phyloP scores from a whole-genome alignment of 2,113 vertebrate species.

The Corythaixoides concolor region DNA sequence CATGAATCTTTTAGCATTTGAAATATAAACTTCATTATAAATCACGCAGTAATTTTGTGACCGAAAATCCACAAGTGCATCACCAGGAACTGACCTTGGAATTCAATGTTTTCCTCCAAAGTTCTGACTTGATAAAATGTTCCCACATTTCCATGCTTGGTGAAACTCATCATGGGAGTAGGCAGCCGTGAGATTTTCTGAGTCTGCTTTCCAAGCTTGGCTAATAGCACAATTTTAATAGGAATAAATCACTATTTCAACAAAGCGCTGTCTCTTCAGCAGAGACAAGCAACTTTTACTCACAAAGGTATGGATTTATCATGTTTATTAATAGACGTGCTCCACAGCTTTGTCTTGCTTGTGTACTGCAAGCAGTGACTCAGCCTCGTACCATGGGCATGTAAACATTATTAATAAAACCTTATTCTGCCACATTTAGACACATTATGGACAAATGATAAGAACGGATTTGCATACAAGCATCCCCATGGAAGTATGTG shows the following conservation, averaged over 20 bases:
- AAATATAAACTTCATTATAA: not conserved
- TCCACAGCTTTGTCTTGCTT: constrained; percentile 26
- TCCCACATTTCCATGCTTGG: constrained; percentile 12
- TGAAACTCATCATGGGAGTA: constrained; percentile 26
- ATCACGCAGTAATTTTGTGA: not conserved
- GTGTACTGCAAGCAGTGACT: not conserved
- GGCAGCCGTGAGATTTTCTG: constrained; percentile 42
- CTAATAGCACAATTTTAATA: constrained; percentile 46
- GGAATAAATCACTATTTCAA: constrained; percentile 48
- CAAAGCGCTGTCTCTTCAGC: not conserved
- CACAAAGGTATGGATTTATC: constrained; percentile 12
- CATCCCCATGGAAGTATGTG: not conserved
- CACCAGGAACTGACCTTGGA: not conserved
- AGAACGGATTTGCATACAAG: constrained; percentile 16
- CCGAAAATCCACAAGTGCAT: not conserved
- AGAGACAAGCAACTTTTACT: not conserved
- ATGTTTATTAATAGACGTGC: constrained; percentile 32
- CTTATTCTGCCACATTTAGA: constrained; percentile 48
- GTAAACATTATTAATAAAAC: constrained; percentile 28
- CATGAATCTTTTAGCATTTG: not conserved
- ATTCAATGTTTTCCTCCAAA: not conserved
- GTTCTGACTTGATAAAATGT: not conserved
- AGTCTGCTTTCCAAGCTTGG: constrained; percentile 38
- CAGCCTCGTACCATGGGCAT: not conserved
- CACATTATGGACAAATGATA: not conserved